A percentile compares a stretch with the other conserved stretches of the same genome.
phyloP scores from a whole-genome alignment of 1,140 invertebrate species.

The Ooceraea biroi region DNA sequence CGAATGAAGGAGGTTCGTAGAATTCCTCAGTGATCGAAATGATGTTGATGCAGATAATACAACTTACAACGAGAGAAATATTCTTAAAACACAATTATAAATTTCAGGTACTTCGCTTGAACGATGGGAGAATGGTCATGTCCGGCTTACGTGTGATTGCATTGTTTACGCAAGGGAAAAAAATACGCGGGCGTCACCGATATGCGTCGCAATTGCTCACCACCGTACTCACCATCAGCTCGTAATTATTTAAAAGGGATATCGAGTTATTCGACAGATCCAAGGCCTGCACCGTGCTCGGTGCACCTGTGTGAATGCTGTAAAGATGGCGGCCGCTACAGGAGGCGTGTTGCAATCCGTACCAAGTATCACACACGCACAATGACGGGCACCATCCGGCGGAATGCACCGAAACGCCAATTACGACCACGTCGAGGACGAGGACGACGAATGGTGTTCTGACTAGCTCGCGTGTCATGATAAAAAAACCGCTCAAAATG shows the following conservation, averaged over 20 bases:
- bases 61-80: too few species aligned
- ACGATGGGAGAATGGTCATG: too few species aligned
- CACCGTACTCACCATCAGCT: slow-evolving; percentile 76
- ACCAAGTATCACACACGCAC: slow-evolving; percentile 73
- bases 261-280: slow-evolving; percentile 83
- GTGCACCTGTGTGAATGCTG: slow-evolving; percentile 77
- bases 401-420: background rate
- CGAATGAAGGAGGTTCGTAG: too few species aligned
- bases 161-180: too few species aligned
- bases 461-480: slow-evolving; percentile 21
- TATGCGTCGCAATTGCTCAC: background rate
- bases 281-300: slow-evolving; percentile 77
- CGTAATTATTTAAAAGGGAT: slow-evolving; percentile 73
- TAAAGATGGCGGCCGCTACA: slow-evolving; percentile 80
- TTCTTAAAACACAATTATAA: too few species aligned
- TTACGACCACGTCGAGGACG: slow-evolving; percentile 5
- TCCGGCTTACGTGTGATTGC: too few species aligned
- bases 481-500: background rate
- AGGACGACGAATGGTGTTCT: slow-evolving; percentile 40
- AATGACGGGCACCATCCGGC: slow-evolving; percentile 42
- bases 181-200: too few species aligned
- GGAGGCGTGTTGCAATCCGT: slow-evolving; percentile 71
- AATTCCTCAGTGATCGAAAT: too few species aligned
- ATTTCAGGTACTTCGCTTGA: too few species aligned
- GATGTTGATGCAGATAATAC: too few species aligned